Percentiles rank a stretch among this genome's conserved stretches.
These are phyloP conservation scores for Cyanoramphus novaezelandiae DNA, from an alignment of 2,113 vertebrate genomes.

Conservation along the genomic window DNA sequence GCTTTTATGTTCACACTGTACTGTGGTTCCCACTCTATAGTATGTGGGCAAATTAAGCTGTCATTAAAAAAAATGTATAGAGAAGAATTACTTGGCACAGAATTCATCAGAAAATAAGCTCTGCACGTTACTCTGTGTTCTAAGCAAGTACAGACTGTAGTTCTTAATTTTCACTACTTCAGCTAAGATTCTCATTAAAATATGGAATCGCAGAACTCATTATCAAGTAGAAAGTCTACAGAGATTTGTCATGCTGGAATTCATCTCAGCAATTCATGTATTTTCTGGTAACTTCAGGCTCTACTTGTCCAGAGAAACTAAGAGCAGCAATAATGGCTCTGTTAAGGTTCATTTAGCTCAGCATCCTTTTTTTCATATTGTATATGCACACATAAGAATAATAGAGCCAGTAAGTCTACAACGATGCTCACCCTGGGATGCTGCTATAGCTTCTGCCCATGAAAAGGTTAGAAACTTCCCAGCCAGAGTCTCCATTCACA, in stretches of 20 bases:
- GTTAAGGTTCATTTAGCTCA: background rate
- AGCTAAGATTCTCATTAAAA: constrained; percentile 28
- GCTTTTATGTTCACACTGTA: constrained; percentile 36
- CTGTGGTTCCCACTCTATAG: constrained; percentile 7
- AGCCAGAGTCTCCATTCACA: background rate
- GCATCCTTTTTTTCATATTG: background rate
- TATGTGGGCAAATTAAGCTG: constrained; percentile 21
- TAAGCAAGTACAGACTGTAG: background rate
- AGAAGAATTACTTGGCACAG: constrained; percentile 23
- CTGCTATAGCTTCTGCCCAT: background rate
- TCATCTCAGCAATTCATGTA: background rate
- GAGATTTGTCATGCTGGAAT: background rate
- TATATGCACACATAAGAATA: background rate
- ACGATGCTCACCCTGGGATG: background rate
- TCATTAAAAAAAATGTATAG: background rate
- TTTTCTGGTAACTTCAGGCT: background rate
- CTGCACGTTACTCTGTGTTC: background rate
- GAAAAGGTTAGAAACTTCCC: background rate
- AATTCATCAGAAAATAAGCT: background rate
- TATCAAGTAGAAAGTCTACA: background rate
- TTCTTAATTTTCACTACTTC: background rate
- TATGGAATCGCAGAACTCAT: background rate
- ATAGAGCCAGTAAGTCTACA: background rate
- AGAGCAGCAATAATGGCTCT: background rate
- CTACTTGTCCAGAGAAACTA: constrained; percentile 1